Percentiles rank a stretch among this genome's conserved stretches.
These are phyloP conservation scores for Coracopsis vasa DNA, from an alignment of 2,113 vertebrate species.

Conservation along the genomic window DNA sequence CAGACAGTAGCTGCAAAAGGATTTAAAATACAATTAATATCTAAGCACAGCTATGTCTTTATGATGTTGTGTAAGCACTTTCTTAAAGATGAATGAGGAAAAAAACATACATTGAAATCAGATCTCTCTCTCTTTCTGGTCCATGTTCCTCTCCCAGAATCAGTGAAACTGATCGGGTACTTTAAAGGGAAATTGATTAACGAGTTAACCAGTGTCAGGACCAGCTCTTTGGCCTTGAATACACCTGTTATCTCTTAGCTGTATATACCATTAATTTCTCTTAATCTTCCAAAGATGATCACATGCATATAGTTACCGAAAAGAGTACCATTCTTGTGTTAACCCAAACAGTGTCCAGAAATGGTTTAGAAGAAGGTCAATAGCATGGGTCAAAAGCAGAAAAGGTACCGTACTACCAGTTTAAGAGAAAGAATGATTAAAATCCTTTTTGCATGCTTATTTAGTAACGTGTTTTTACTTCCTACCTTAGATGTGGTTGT, in stretches of 20 bases:
- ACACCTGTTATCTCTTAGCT: not conserved
- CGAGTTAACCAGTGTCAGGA: not conserved
- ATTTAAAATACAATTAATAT: accelerated
- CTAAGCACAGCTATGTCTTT: not conserved
- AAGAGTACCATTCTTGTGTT: not conserved
- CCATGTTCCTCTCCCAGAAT: not conserved
- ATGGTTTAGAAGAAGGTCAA: not conserved
- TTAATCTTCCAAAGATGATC: not conserved
- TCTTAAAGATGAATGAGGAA: not conserved
- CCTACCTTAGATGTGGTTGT: not conserved
- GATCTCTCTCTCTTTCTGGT: accelerated
- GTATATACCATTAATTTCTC: not conserved
- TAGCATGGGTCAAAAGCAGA: not conserved
- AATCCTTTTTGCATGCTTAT: not conserved
- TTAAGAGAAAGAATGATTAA: not conserved
- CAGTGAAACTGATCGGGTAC: not conserved
- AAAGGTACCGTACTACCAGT: not conserved
- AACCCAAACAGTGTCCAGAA: not conserved
- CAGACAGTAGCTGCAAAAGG: not conserved
- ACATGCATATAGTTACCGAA: not conserved
- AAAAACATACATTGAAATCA: not conserved
- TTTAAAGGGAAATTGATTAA: not conserved
- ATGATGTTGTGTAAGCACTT: not conserved
- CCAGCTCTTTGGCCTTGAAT: not conserved
- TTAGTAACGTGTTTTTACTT: not conserved